Conservation (phyloP, 2,113 vertebrate species). For the Urocynchramus pylzowi region DNA sequence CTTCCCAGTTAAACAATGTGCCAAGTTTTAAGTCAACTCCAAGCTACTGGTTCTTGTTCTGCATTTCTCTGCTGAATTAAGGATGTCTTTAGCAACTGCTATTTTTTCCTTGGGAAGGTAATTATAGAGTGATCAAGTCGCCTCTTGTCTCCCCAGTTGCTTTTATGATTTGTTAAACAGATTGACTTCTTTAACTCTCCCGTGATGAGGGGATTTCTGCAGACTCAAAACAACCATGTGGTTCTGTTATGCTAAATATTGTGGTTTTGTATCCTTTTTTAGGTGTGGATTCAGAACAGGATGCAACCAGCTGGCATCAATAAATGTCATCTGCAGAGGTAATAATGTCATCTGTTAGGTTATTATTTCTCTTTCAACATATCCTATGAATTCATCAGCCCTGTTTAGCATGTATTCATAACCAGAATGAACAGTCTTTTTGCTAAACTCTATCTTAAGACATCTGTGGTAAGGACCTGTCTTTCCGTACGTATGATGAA, state of each 20-base stretch:
- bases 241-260: not conserved
- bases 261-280: not conserved
- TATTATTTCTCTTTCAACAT: not conserved
- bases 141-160: not conserved
- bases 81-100: not conserved
- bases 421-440: not conserved
- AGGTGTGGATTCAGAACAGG: not conserved
- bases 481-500: not conserved
- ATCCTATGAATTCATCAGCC: not conserved
- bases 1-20: not conserved
- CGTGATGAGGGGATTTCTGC: not conserved
- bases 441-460: not conserved
- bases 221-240: not conserved
- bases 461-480: not conserved
- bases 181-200: not conserved
- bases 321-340: not conserved
- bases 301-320: not conserved
- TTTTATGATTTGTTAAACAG: conserved; percentile 33
- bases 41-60: conserved; percentile 7
- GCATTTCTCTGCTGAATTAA: conserved; percentile 15
- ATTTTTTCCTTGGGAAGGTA: conserved; percentile 5
- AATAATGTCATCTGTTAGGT: not conserved
- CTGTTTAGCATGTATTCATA: not conserved
- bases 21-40: conserved; percentile 3
- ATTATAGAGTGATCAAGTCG: conserved; percentile 33